Evolutionary conservation across 2,113 vertebrate species (phyloP).

Genomic region (Malurus alboscapulatus): DNA sequence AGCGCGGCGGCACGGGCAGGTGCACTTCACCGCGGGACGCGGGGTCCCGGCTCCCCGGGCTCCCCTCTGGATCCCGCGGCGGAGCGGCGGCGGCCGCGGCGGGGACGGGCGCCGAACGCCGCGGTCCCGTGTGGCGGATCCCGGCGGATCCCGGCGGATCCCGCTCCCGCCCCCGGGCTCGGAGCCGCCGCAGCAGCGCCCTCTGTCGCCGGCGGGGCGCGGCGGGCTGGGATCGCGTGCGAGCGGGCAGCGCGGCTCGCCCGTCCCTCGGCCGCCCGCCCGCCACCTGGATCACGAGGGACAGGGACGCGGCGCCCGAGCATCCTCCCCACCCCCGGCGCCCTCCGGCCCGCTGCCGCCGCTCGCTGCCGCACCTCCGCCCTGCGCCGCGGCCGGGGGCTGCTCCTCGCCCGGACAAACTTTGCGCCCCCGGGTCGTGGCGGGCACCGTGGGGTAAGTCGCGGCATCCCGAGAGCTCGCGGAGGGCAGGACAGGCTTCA

Average conservation of each 20-base stretch:
- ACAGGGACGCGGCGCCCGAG: conserved; percentile 34
- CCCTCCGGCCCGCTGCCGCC: not conserved
- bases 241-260: too few species aligned
- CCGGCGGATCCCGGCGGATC: too few species aligned
- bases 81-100: not conserved
- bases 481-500: not conserved
- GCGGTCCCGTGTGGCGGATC: too few species aligned
- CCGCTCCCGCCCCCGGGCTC: too few species aligned
- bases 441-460: conserved; percentile 25
- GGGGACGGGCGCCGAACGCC: too few species aligned
- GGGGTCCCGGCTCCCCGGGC: not conserved
- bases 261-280: too few species aligned
- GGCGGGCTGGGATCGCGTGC: too few species aligned
- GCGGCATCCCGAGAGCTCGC: not conserved
- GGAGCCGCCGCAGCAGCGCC: too few species aligned
- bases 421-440: conserved; percentile 13
- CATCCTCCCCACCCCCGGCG: conserved; percentile 35
- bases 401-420: conserved; percentile 5
- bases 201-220: too few species aligned
- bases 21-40: not conserved
- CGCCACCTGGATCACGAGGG: not conserved
- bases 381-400: not conserved
- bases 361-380: not conserved
- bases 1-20: not conserved
- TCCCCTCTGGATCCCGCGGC: not conserved